Conservation (phyloP, 2,113 vertebrate species). For the Lonchura striata region DNA sequence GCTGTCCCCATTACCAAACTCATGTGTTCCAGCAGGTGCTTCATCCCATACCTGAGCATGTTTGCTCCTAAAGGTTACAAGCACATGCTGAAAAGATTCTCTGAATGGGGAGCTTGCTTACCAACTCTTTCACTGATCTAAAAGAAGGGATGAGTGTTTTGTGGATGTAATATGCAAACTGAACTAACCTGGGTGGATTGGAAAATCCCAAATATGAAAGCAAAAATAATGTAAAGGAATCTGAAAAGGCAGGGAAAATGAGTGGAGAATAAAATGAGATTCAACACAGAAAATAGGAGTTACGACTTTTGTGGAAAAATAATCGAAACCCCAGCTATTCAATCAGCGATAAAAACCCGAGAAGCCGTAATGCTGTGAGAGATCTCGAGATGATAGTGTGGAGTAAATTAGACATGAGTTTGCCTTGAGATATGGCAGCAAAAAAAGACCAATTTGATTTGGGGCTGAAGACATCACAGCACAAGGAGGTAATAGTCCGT, state of each 20-base stretch:
- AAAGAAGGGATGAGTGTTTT: not conserved
- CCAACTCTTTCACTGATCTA: not conserved
- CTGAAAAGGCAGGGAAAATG: not conserved
- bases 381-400: slow-evolving; percentile 47
- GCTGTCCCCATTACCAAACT: not conserved
- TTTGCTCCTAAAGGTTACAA: not conserved
- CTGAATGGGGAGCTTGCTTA: not conserved
- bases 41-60: not conserved
- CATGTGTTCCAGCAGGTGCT: fast-evolving
- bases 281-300: slow-evolving; percentile 33
- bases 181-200: not conserved
- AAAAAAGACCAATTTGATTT: slow-evolving; percentile 65
- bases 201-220: not conserved
- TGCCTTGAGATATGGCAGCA: slow-evolving; percentile 66
- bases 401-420: slow-evolving; percentile 65
- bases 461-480: slow-evolving; percentile 54
- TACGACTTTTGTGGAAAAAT: slow-evolving; percentile 39
- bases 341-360: slow-evolving; percentile 35
- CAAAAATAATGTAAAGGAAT: not conserved
- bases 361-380: slow-evolving; percentile 52
- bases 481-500: slow-evolving; percentile 36
- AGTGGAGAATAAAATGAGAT: slow-evolving; percentile 46
- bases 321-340: slow-evolving; percentile 59
- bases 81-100: not conserved
- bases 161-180: not conserved